Base-by-base conservation (phyloP, 1,140 invertebrate species). In the Scylla paramamosain region DNA sequence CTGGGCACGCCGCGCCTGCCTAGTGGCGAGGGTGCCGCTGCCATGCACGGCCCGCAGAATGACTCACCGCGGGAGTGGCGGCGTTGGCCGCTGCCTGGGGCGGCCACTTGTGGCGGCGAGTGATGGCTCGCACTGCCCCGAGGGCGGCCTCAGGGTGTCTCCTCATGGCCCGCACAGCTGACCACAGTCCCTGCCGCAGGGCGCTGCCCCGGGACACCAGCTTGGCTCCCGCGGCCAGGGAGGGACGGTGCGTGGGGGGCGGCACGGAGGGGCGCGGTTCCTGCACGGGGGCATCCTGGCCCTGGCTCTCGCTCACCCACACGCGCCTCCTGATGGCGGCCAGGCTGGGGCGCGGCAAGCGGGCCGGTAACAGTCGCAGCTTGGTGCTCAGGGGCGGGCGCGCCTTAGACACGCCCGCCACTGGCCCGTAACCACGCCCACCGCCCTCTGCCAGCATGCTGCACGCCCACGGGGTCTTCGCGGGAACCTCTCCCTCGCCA, bases 181-280 rank as follows among this genome's bases (percentile, higher is more conserved):
- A 84, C 39, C 52, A n/a, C 32, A 94, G 87, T 14, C 52, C 52
- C 31, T 82, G 48, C 32, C 88, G 59, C 52, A 94, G 88, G n/a
- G 59, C 93, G 39, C 93, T 8, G n/a, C 93, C 88, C 28, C 88
- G 59, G 39, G 52, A 82, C 77, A 94, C 77, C 45, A 94, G 93
- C 46, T 77, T 45, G 28, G 92, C 45, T 32, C 92, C 92, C 0
- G 92, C 84, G 10, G 83, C 25, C 28, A 83, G 92, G 3, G 32
- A 12, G 39, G 16, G 14, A 25, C 91, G 59, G 25, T 16, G 77
- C 67, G 45, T n/a, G 20, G 89, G 29, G 45, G 39, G 32, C 25
- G 46, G 83, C 16, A 10, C 83, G 45, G 31, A 16, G 31, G 31
- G 10, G 31, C 31, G 20, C 28, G 87, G 45, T 8, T 28, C 32